These are phyloP conservation scores for Drosophila niveifrons DNA, from an alignment of 2,888 invertebrate genomes.

Conservation along the genomic window DNA sequence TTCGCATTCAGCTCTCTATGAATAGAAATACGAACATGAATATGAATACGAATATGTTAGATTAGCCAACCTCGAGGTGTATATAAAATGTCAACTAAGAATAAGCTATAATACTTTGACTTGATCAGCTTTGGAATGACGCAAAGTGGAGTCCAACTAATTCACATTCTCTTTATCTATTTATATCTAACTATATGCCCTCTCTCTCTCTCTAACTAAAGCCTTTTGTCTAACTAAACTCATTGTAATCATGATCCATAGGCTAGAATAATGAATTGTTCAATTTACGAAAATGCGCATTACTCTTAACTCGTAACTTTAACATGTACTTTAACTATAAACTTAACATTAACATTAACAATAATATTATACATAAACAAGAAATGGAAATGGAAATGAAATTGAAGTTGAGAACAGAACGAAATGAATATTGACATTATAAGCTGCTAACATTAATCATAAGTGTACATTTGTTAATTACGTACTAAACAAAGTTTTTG, in stretches of 20 bases:
- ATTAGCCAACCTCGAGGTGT: slow-evolving; percentile 38
- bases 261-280: slow-evolving; percentile 81
- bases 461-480: slow-evolving; percentile 78
- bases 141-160: background rate
- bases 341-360: slow-evolving; percentile 3
- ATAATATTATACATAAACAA: slow-evolving; percentile 5
- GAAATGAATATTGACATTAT: slow-evolving; percentile 20
- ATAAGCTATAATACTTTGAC: slow-evolving; percentile 19
- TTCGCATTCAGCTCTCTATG: slow-evolving; percentile 8
- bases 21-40: background rate
- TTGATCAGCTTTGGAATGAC: slow-evolving; percentile 6
- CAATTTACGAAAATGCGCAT: slow-evolving; percentile 34
- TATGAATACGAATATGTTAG: slow-evolving; percentile 1
- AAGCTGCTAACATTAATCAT: slow-evolving; percentile 67
- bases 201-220: slow-evolving; percentile 33
- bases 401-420: background rate
- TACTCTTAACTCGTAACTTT: slow-evolving; percentile 36
- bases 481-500: slow-evolving; percentile 59
- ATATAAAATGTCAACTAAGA: slow-evolving; percentile 50
- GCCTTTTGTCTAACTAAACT: slow-evolving; percentile 39
- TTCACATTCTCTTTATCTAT: slow-evolving; percentile 15
- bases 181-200: slow-evolving; percentile 13
- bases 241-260: slow-evolving; percentile 52
- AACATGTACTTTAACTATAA: slow-evolving; percentile 45
- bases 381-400: background rate